Base-by-base conservation (phyloP, 1,140 invertebrate genomes). In the Melitaea cinxia region DNA sequence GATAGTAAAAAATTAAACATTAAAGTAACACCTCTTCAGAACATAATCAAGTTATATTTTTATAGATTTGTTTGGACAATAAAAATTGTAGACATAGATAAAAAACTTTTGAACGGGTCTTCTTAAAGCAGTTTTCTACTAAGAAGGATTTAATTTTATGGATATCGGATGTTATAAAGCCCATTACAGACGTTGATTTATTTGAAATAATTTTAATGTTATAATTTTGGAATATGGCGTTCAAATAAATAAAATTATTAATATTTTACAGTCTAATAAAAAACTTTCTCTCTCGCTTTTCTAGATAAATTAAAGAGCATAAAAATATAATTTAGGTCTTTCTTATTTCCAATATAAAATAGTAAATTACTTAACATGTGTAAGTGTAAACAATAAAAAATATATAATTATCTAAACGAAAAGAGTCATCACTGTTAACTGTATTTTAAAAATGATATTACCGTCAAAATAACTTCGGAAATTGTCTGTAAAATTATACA, bases 1-100 rank as follows among this genome's bases (percentile, higher is more conserved):
- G 67, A 60, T 60, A 60, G 45, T 69, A 65, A 68, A 68, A 68
- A 68, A 65, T 53, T 53, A 26, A 26, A 26, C 24, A 2, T 6
- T 26, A 26, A 26, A 6, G 24, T 26, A 26, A 63, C 45, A 37
- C 39, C 15, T 45, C 39, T 21, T 10, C 9, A 45, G 39, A 10
- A 45, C 1, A 45, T 19, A 7, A 45, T 6, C 15, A 19, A n/a
- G 19, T 21, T 23, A 58, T 54, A 49, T 59, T 65, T 65, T 65
- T 65, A 65, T 59, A 53, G 64, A 54, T 53, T 17, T 19, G 30
- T 35, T 54, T 19, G 52, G 15, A 19, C 35, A 54, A 54, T 53
- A 53, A 53, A 53, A 53, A 53, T 53, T 14, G 26, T 14, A 14
- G 50, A 14, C 17, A 17, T 30, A 53, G 26, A 30, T 53, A 19